phyloP scores from a whole-genome alignment of 2,888 invertebrate species.

The Trissolcus brochymenae region DNA sequence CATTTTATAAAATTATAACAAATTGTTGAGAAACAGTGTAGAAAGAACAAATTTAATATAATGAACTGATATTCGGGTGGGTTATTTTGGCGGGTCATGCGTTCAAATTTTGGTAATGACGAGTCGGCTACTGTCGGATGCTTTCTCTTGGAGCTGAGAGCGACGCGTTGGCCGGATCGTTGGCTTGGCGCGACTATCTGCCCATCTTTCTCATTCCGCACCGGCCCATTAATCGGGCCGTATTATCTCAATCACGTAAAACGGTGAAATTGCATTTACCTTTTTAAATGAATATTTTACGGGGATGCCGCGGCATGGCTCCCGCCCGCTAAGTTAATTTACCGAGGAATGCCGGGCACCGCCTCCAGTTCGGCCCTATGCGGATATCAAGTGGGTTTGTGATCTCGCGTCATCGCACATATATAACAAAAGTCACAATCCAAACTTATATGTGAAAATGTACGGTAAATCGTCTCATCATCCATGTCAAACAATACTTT shows the following conservation, averaged over 20 bases:
- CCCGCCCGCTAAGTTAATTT: constrained; percentile 76
- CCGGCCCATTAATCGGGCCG: constrained; percentile 74
- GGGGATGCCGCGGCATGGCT: constrained; percentile 69
- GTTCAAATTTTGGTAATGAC: constrained; percentile 73
- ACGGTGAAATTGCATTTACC: constrained; percentile 77
- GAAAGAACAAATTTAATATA: constrained; percentile 33
- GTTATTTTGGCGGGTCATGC: constrained; percentile 62
- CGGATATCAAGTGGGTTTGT: constrained; percentile 54
- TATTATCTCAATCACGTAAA: constrained; percentile 77
- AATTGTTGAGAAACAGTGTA: neutral
- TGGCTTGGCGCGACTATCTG: constrained; percentile 44
- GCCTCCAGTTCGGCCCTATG: constrained; percentile 72
- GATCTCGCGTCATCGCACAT: constrained; percentile 53
- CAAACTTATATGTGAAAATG: too few relatives aligned
- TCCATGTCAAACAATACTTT: too few relatives aligned
- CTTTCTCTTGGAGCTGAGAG: constrained; percentile 39
- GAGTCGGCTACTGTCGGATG: constrained; percentile 70
- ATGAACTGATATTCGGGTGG: constrained; percentile 29
- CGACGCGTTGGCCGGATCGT: constrained; percentile 50
- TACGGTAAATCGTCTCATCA: too few relatives aligned
- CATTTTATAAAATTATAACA: too few relatives aligned
- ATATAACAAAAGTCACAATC: constrained; percentile 49
- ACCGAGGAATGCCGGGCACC: constrained; percentile 75
- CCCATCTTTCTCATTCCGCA: constrained; percentile 56
- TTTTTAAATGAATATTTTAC: constrained; percentile 77